A percentile compares a stretch with the other conserved stretches of the same genome.
These are phyloP conservation scores for Ictidomys tridecemlineatus DNA, from an alignment of 2,113 vertebrate genomes.

Conservation along the genomic window DNA sequence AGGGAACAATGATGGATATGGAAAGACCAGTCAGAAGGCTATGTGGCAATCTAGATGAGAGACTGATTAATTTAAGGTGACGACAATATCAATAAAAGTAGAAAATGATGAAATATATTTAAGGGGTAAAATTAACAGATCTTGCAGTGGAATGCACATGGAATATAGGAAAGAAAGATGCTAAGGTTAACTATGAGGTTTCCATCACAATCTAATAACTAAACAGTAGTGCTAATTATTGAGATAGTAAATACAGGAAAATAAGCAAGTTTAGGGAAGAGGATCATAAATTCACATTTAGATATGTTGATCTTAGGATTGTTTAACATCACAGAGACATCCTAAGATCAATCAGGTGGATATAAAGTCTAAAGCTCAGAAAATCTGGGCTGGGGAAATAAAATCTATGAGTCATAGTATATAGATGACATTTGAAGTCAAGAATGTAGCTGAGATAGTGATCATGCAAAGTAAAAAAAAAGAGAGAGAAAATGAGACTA, in stretches of 20 bases:
- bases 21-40: background rate
- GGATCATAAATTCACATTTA: slow-evolving; percentile 33
- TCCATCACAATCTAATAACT: background rate
- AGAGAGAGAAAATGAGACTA: slow-evolving; percentile 10
- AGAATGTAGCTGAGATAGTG: background rate
- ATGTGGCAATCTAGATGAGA: background rate
- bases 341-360: background rate
- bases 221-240: background rate
- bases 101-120: slow-evolving; percentile 43
- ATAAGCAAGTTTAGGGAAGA: background rate
- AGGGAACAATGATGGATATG: background rate
- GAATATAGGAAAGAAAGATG: background rate
- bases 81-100: background rate
- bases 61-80: slow-evolving; percentile 5
- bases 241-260: background rate
- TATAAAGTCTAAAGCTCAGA: background rate
- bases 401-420: background rate
- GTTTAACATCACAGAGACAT: too few relatives aligned
- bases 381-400: background rate
- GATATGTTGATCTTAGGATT: background rate
- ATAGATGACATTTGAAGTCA: background rate
- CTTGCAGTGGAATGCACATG: background rate
- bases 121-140: slow-evolving; percentile 8
- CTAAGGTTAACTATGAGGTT: background rate
- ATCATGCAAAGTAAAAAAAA: background rate